These are phyloP conservation scores for Bos javanicus DNA, from an alignment of 2,113 vertebrate species.

Conservation along the genomic window DNA sequence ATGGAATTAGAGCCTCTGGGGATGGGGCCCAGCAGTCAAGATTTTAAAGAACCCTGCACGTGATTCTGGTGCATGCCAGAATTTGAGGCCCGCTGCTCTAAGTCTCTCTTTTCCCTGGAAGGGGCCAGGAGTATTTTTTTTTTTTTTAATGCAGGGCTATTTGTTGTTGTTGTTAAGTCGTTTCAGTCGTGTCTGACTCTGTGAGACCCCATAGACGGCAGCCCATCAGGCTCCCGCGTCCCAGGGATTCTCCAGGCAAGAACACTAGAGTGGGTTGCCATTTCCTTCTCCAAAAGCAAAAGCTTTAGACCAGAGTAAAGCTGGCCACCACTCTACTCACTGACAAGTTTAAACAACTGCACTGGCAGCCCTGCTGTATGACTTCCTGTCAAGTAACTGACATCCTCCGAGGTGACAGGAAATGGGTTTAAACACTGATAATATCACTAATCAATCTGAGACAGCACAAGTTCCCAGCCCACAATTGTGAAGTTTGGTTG, in stretches of 20 bases:
- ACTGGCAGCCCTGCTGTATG: constrained; percentile 56
- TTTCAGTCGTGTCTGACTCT: too few relatives aligned
- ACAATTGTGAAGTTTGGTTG: constrained; percentile 68
- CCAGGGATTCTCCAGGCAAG: too few relatives aligned
- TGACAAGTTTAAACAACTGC: constrained; percentile 59
- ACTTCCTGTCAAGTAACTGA: constrained; percentile 84
- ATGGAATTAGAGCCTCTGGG: not conserved
- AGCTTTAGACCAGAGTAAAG: constrained; percentile 66
- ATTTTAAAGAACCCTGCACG: not conserved
- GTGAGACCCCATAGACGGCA: too few relatives aligned
- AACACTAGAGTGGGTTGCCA: too few relatives aligned
- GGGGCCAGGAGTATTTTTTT: not conserved
- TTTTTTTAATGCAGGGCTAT: not conserved
- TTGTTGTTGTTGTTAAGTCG: too few relatives aligned
- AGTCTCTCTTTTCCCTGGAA: not conserved
- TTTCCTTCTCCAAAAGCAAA: not conserved
- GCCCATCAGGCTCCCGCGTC: too few relatives aligned
- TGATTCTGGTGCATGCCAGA: not conserved
- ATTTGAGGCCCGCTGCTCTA: not conserved
- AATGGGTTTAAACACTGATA: constrained; percentile 79
- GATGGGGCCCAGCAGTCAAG: not conserved
- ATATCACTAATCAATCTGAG: constrained; percentile 76
- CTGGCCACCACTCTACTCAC: constrained; percentile 13
- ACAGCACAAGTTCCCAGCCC: constrained; percentile 70
- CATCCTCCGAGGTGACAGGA: constrained; percentile 76